Evolutionary conservation across 2,113 vertebrate genomes (phyloP).

Genomic region (Chelonoidis abingdonii): DNA sequence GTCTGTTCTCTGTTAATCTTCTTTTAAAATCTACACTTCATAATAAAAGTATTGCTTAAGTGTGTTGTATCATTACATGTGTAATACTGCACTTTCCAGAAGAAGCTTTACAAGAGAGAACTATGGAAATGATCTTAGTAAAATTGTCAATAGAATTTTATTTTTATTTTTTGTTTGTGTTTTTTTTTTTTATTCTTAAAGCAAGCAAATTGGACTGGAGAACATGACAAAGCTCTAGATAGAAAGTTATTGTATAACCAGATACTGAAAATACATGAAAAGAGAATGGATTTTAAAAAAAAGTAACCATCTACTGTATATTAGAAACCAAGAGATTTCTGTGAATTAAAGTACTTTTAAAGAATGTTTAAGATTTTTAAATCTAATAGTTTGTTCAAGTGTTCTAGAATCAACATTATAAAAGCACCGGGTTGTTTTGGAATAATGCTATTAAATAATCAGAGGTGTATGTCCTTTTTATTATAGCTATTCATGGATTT

Average conservation of each 20-base stretch:
- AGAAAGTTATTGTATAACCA: conserved; percentile 80
- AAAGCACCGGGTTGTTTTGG: conserved; percentile 44
- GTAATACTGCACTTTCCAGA: conserved; percentile 75
- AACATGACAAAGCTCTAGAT: conserved; percentile 65
- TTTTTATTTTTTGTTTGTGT: conserved; percentile 52
- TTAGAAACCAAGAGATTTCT: conserved; percentile 78
- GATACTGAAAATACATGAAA: conserved; percentile 78
- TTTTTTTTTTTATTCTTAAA: conserved; percentile 69
- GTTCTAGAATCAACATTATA: conserved; percentile 53
- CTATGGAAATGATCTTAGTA: conserved; percentile 73
- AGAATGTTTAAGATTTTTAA: conserved; percentile 78
- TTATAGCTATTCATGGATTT: conserved; percentile 30
- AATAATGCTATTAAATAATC: conserved; percentile 65
- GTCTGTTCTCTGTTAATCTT: conserved; percentile 70
- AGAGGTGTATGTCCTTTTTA: conserved; percentile 59
- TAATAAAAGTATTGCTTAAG: conserved; percentile 76
- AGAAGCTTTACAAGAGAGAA: conserved; percentile 73
- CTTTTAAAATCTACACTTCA: conserved; percentile 65
- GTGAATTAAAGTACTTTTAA: conserved; percentile 85
- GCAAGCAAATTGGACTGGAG: conserved; percentile 71
- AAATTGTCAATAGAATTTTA: conserved; percentile 76
- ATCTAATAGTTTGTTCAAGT: conserved; percentile 74
- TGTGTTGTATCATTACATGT: conserved; percentile 74
- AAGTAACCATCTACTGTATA: conserved; percentile 79
- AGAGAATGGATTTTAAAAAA: conserved; percentile 77